Evolutionary conservation across 2,888 invertebrate species (phyloP), one percentile per base, ranked within the genome.

Genomic region (Amphipoea lucens): DNA sequence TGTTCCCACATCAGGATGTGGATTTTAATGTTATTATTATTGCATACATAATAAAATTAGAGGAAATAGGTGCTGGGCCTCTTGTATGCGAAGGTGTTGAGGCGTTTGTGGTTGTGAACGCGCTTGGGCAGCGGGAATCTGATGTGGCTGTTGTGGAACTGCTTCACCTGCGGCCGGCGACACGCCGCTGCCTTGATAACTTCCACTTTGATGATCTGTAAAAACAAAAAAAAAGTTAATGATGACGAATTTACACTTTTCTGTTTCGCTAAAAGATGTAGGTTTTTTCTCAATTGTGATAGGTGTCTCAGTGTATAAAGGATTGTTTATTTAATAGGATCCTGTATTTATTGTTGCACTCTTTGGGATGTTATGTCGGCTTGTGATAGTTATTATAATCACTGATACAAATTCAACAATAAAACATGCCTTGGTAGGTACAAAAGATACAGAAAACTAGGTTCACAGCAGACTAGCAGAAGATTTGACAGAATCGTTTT

Each of bases 91-190:
- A 99, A 99, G 87, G 97, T 97, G 94, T 98, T 98, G 97, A 98
- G 98, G 90, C 97, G 97, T 96, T 98, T 98, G 97, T 98, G 98
- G 95, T 98, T 98, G 93, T 98, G 98, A 89, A 98, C 98, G 91
- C 99, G 98, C 96, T 98, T 98, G 81, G 99, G 99, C 97, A 99
- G 97, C 89, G 99, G 99, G 98, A 99, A 99, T 95, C 98, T 98
- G 96, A 99, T 99, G 95, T 98, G 98, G 85, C 99, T 98, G 97
- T 99, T 99, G 97, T 99, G 99, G 98, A 99, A 99, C 97, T 99
- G 99, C 97, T 99, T 99, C 84, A 99, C 98, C 94, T 99, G 98
- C 48, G 99, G 98, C 92, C 99, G 98, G 92, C 99, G 98, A 94
- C 99, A 99, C 90, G 99, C 98, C 42, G 97, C 97, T 42, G 99